A percentile compares a stretch with the other conserved stretches of the same genome.
These are phyloP conservation scores for Philypnodon macrostomus DNA, from an alignment of 2,797 vertebrate genomes.

Conservation along the genomic window DNA sequence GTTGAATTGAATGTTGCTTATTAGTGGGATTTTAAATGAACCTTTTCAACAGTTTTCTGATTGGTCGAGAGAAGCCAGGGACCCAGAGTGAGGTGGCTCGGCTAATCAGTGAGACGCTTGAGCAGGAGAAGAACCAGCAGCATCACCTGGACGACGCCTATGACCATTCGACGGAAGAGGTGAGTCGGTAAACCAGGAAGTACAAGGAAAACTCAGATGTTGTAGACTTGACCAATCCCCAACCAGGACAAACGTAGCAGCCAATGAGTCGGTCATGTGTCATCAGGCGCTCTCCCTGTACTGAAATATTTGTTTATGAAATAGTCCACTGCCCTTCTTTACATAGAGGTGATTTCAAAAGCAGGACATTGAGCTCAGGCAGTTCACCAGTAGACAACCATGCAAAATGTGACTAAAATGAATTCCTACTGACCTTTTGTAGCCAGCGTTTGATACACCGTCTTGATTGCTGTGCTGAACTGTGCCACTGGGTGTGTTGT, in stretches of 20 bases:
- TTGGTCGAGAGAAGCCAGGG: conserved; percentile 91
- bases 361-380: too few species aligned
- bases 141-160: conserved; percentile 82
- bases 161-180: conserved; percentile 83
- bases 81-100: conserved; percentile 90
- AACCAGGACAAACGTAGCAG: background rate
- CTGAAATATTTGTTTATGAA: too few species aligned
- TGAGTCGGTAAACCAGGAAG: conserved; percentile 45
- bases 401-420: conserved; percentile 19
- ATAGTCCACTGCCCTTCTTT: too few species aligned
- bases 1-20: too few species aligned
- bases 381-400: background rate
- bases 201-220: background rate
- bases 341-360: too few species aligned
- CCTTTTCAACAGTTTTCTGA: conserved; percentile 79
- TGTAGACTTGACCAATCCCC: too few species aligned
- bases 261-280: background rate
- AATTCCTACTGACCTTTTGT: conserved; percentile 4
- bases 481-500: conserved; percentile 36
- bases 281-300: background rate
- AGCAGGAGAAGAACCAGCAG: conserved; percentile 86
- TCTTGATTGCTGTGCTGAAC: conserved; percentile 20
- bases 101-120: conserved; percentile 90
- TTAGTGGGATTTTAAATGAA: background rate
- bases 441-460: background rate